These are phyloP conservation scores for Adineta ricciae DNA, from an alignment of 2,888 invertebrate genomes.

Conservation along the genomic window DNA sequence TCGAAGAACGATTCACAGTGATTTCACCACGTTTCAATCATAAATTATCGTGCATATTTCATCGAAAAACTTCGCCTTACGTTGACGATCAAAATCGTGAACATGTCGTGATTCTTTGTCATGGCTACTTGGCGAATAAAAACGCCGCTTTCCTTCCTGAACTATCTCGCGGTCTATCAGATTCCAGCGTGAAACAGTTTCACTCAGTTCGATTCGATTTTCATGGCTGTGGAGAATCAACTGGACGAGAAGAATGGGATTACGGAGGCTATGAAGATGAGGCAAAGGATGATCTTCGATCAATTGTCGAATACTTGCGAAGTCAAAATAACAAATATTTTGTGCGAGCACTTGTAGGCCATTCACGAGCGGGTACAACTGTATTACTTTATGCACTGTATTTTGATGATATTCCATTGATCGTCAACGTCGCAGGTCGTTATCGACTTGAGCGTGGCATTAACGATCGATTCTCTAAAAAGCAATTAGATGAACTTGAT, in stretches of 20 bases:
- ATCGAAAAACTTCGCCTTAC: background rate
- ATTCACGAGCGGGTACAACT: conserved; percentile 3
- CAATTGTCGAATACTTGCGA: background rate
- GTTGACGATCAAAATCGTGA: background rate
- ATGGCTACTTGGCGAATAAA: background rate
- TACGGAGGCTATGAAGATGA: conserved; percentile 17
- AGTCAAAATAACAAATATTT: background rate
- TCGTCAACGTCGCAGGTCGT: conserved; percentile 3
- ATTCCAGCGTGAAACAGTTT: background rate
- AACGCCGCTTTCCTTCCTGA: background rate
- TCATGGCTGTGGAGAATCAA: conserved; percentile 15
- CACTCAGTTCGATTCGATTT: conserved; percentile 2
- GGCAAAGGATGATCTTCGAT: background rate
- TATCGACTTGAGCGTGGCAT: conserved; percentile 12
- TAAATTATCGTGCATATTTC: background rate
- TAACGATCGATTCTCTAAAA: background rate
- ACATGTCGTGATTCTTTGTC: background rate
- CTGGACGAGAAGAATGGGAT: background rate
- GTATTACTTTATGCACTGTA: background rate
- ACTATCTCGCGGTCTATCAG: background rate
- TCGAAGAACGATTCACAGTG: background rate
- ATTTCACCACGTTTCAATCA: background rate
- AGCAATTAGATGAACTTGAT: conserved; percentile 12
- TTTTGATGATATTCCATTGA: background rate
- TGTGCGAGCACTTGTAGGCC: background rate